Evolutionary conservation across 2,113 vertebrate species (phyloP).

Genomic region (Ameiurus melas): DNA sequence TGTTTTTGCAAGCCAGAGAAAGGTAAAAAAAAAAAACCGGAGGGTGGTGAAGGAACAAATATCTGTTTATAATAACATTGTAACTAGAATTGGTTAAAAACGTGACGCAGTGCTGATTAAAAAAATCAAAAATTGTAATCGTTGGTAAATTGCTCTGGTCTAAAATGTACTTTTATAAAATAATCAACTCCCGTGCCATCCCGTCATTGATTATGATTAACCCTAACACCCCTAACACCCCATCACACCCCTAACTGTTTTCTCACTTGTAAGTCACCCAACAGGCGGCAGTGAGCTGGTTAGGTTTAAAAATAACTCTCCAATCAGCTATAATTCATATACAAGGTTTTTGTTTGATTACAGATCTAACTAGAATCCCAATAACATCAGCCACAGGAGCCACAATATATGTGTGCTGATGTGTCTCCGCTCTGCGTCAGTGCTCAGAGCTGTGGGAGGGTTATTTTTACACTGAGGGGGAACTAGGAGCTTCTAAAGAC

Average conservation of each 20-base stretch:
- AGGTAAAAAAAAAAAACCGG: not conserved
- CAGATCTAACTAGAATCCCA: not conserved
- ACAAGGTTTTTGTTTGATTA: not conserved
- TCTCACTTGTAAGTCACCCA: not conserved
- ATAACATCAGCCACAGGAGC: slow-evolving; percentile 10
- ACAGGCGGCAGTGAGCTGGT: not conserved
- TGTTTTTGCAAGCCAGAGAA: not conserved
- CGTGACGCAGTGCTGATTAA: not conserved
- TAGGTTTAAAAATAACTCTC: not conserved
- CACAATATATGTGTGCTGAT: not conserved
- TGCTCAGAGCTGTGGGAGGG: not conserved
- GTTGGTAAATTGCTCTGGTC: not conserved
- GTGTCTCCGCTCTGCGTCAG: not conserved
- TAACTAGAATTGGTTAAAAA: not conserved
- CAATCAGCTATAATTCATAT: too few relatives aligned
- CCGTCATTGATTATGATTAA: not conserved
- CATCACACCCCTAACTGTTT: not conserved
- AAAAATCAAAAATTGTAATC: not conserved
- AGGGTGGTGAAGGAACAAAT: not conserved
- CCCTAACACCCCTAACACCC: not conserved
- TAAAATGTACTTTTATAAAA: not conserved
- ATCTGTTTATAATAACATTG: not conserved
- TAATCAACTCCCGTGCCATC: not conserved
- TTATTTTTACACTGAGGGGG: slow-evolving; percentile 40
- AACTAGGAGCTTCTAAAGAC: slow-evolving; percentile 17